Base-by-base conservation (phyloP, 64 coral and sea anemone species). In the Stichodactyla helianthus region DNA sequence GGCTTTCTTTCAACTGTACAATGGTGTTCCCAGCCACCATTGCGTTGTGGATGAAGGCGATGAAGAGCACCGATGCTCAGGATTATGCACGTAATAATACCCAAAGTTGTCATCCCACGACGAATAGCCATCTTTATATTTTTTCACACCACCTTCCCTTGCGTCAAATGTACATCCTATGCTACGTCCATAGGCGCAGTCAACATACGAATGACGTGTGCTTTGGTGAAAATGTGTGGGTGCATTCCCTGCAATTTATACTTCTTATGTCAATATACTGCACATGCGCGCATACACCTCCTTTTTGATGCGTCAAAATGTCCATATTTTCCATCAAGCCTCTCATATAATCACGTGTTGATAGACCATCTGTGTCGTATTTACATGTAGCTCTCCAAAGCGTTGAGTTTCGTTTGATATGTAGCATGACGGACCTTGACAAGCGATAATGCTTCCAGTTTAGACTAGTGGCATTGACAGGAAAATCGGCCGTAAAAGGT, bases 41-140 rank as follows among this genome's bases (percentile, higher is more conserved):
- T 81, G 78, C 17, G 78, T 81, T 19, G 78, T 81, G 19, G 78
- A 17, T 19, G 78, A 81, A 51, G 31, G 6, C 35, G 78, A 81
- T 2, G 35, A 52, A 51, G 52, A 51, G 26, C 78, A 81, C 4
- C 78, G 78, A 54, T 81, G 78, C 7, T 81, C 15, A 6, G 35
- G 35, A 81, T 81, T 81, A 52, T 52, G 50, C 4, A 52, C 35
- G 15, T 8, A 2, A 81, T 81, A 81, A 81, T 81, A 81, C 3
- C 78, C 78, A 12, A 81, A 81, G 26, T 81, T 81, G 22, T 81
- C 50, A 54, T 81, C 78, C 35, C 50, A 51, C 11, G 68, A 74
- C 19, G 0, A 15, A 10, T 60, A 60, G 22, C n/a, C 9, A 28
- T 77, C 31, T 18, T 5, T 10, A 1, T 17, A 20, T 22, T 20